phyloP scores from a whole-genome alignment of 1,140 invertebrate genomes.

The Oncopeltus fasciatus region DNA sequence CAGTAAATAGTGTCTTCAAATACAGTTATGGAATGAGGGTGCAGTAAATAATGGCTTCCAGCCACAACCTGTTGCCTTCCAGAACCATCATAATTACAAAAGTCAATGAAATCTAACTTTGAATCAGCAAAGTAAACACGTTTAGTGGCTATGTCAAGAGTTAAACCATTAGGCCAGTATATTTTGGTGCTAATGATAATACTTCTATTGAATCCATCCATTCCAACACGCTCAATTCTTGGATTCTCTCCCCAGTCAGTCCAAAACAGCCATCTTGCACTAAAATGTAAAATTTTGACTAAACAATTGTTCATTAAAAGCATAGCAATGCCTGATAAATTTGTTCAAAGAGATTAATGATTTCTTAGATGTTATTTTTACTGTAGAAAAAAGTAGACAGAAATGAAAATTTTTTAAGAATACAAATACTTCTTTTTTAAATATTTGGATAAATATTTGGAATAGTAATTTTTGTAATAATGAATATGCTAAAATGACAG shows the following conservation, averaged over 20 bases:
- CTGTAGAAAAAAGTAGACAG: no score
- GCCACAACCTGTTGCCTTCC: conserved; percentile 75
- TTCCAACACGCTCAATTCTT: conserved; percentile 82
- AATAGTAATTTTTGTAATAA: no score
- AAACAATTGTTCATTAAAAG: no score
- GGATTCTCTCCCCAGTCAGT: conserved; percentile 98
- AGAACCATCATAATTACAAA: conserved; percentile 90
- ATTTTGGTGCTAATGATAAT: conserved; percentile 91
- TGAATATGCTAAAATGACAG: no score
- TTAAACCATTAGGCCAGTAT: conserved; percentile 95
- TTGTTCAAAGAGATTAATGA: no score
- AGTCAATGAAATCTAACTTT: conserved; percentile 95
- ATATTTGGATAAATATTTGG: no score
- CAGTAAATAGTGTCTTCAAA: conserved; percentile 91
- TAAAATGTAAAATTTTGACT: conserved; percentile 22
- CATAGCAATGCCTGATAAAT: no score
- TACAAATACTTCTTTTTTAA: no score
- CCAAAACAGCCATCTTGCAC: conserved; percentile 81
- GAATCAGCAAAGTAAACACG: conserved; percentile 95
- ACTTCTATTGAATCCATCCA: conserved; percentile 79
- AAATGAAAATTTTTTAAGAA: no score
- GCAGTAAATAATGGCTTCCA: conserved; percentile 77
- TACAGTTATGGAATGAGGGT: conserved; percentile 87
- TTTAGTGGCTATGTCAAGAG: conserved; percentile 84
- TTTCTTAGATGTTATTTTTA: no score